Evolutionary conservation across 37 sponge, comb jelly and placozoan species (phyloP), one percentile per base, ranked within the genome.

Genomic region (Axinella damicornis): DNA sequence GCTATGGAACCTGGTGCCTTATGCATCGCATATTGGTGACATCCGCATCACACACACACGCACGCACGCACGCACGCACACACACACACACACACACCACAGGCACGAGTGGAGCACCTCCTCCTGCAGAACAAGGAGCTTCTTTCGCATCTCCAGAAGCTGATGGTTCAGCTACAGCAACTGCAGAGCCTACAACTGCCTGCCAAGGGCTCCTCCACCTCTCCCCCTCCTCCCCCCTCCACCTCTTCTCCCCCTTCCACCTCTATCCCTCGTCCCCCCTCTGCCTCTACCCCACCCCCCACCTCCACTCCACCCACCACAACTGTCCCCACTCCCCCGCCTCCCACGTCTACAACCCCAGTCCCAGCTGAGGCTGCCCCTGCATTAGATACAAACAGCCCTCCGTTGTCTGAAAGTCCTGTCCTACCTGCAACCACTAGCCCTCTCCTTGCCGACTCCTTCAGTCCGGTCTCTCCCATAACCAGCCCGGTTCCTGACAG

Each of bases 81-180:
- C 71, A 33, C 71, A 38, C 71, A 61, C 27, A n/a, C 27, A 30
- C 32, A 30, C 46, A 17, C 28, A 12, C 32, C 28, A 25, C 61
- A 94, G 95, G 89, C 78, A 19, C 80, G 79, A 74, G 95, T 94
- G 58, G 83, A 94, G 32, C 86, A 91, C 35, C 77, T 97, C 34
- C 79, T 92, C 11, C 74, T 60, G 25, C 97, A 94, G 82, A 97
- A 97, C 87, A 87, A 93, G 36, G 90, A 91, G 56, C 80, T 97
- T 56, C 70, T 94, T 39, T 52, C 76, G 28, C 97, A 97, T 54
- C 39, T 94, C 25, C 89, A 93, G 74, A 89, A 97, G 87, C 70
- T 97, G 71, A 83, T 89, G 76, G 34, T 53, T 4, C 84, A 94
- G 65, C 41, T 90, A 1, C 86, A 85, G 31, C 79, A 90, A 37